phyloP scores from a whole-genome alignment of 2,888 invertebrate genomes.

The Minunthozetes semirufus region DNA sequence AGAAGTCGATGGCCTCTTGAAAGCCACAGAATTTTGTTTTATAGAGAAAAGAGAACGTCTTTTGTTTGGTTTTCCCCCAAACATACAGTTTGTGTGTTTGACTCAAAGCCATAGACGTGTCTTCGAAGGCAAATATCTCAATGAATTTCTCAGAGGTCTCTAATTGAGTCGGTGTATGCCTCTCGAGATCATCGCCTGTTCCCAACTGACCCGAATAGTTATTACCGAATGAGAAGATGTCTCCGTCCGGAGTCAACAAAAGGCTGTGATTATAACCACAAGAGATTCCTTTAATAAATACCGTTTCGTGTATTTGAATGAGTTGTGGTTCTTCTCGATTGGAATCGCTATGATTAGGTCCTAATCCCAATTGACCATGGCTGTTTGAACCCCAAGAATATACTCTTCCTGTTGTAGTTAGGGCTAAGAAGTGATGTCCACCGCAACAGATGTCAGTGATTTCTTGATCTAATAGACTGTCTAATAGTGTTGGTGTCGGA shows the following conservation, averaged over 20 bases:
- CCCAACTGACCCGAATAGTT: background rate
- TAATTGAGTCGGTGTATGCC: too few species aligned
- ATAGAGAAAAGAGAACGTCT: too few species aligned
- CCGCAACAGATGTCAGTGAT: background rate
- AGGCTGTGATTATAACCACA: background rate
- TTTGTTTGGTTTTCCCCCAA: too few species aligned
- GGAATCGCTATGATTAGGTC: background rate
- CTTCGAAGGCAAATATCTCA: too few species aligned
- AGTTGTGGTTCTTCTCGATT: background rate
- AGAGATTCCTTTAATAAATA: background rate
- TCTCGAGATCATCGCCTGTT: too few species aligned
- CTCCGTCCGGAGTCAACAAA: background rate
- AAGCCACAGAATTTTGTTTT: too few species aligned
- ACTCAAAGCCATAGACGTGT: too few species aligned
- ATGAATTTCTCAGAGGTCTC: too few species aligned
- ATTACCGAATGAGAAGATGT: background rate
- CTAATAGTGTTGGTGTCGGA: background rate
- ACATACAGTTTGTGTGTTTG: too few species aligned
- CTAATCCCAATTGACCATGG: slow-evolving; percentile 59
- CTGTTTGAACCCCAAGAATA: slow-evolving; percentile 64
- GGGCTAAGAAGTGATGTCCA: slow-evolving; percentile 47
- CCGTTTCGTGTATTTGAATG: background rate
- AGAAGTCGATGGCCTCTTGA: too few species aligned
- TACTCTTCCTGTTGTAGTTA: slow-evolving; percentile 51
- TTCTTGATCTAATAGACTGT: background rate